Conservation (phyloP, 35 echinoderm and acorn worm genomes). For the Apostichopus japonicus region DNA sequence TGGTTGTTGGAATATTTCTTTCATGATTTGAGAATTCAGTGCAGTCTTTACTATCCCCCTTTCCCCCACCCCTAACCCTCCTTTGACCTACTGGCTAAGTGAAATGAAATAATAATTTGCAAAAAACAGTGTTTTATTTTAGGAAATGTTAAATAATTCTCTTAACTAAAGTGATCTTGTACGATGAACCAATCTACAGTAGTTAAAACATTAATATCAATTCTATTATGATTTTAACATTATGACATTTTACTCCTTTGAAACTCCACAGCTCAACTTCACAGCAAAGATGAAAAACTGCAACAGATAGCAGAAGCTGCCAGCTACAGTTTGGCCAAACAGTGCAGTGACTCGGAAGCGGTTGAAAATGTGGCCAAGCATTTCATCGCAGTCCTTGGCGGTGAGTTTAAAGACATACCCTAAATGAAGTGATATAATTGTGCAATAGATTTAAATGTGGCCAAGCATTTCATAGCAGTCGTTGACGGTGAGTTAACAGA, state of each 20-base stretch:
- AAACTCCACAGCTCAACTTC: slow-evolving; percentile 68
- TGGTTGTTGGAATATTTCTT: too few relatives aligned
- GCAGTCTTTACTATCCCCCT: too few relatives aligned
- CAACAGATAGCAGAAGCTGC: slow-evolving; percentile 57
- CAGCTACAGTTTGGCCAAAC: slow-evolving; percentile 65
- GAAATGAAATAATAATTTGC: too few relatives aligned
- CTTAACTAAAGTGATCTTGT: too few relatives aligned
- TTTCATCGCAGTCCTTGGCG: slow-evolving; percentile 86
- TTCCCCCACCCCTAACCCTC: too few relatives aligned
- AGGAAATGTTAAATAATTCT: too few relatives aligned
- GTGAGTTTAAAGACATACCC: slow-evolving; percentile 36
- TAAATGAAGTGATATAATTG: background rate
- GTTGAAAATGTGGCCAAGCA: slow-evolving; percentile 76
- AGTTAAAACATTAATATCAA: background rate
- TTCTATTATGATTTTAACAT: background rate
- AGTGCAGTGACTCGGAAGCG: slow-evolving; percentile 91
- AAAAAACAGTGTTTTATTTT: background rate
- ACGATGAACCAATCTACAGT: too few relatives aligned
- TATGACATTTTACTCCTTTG: background rate
- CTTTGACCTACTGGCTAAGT: too few relatives aligned
- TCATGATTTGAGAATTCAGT: too few relatives aligned
- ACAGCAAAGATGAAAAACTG: slow-evolving; percentile 74
- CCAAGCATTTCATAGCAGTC: slow-evolving; percentile 81
- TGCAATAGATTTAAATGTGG: slow-evolving; percentile 27
- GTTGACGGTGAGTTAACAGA: slow-evolving; percentile 64